Base-by-base conservation (phyloP, 2,113 vertebrate genomes). In the Protobothrops flavoviridis region DNA sequence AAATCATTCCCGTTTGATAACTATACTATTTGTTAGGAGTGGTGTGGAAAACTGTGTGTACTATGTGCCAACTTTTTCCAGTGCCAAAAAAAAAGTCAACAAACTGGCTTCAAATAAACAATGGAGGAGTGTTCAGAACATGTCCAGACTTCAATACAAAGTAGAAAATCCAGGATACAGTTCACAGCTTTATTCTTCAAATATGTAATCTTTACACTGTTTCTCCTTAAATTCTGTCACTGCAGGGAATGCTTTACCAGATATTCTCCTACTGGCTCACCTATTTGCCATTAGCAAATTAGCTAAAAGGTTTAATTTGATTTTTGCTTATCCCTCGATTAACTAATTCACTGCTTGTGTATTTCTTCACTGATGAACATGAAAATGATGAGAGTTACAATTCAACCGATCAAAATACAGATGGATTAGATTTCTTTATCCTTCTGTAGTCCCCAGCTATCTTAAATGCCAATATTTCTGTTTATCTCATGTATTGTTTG, bases 21-120 rank as follows among this genome's bases (percentile, higher is more conserved):
- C 0, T 57, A 0, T 89, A 90, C 5, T 88, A 88, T 91, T 64
- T 50, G 2, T 50, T 88, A 90, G 95, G 95, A 95, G 95, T 61
- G 94, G 94, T 92, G 92, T 93, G 11, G 85, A 74, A 91, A 85
- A 57, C 89, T 26, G 26, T 17, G 23, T 53, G 5, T 10, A 43
- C 5, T 74, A 2, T 33, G 93, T 95, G 94, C 85, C 95, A 94
- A 87, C 33, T 94, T 74, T 48, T 24, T 94, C 55, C 55, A n/a
- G 29, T 95, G 95, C 94, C 96, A 95, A 10, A 91, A 94, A 93
- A 93, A 39, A 93, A 95, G 94, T 39, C 45, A 94, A 50, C 94
- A n/a, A 96, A 88, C 88, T 90, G 56, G 48, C 5, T 1, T 85
- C 92, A 90, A 57, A 50, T 92, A 93, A 95, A 87, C 57, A 88